These are phyloP conservation scores for Megaustenia siamemsis DNA, from an alignment of 2,888 invertebrate species.

Conservation along the genomic window DNA sequence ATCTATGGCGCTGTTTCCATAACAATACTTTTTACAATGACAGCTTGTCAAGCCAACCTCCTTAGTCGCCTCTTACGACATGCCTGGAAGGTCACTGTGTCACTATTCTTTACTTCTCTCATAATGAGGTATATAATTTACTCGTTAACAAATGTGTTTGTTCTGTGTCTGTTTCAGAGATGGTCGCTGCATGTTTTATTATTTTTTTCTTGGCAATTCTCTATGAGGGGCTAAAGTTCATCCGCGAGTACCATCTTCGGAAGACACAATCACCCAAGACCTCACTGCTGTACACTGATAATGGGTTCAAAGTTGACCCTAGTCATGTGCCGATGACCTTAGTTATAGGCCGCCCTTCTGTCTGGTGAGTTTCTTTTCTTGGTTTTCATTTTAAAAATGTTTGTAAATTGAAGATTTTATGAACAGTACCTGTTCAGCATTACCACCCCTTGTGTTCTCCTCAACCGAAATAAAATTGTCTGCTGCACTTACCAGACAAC, in stretches of 20 bases:
- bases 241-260: slow-evolving; percentile 81
- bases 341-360: background rate
- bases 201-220: slow-evolving; percentile 94
- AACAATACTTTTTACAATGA: background rate
- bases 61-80: background rate
- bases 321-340: slow-evolving; percentile 37
- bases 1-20: background rate
- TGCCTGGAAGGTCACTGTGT: background rate
- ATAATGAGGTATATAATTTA: background rate
- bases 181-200: slow-evolving; percentile 93
- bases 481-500: too few relatives aligned
- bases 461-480: too few relatives aligned
- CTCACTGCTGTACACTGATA: background rate
- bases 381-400: too few relatives aligned
- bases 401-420: too few relatives aligned
- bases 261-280: slow-evolving; percentile 84
- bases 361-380: slow-evolving; percentile 4
- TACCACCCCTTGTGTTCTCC: too few relatives aligned
- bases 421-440: too few relatives aligned
- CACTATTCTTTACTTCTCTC: background rate
- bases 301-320: background rate
- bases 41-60: too few relatives aligned
- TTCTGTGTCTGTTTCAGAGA: slow-evolving; percentile 71
- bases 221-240: slow-evolving; percentile 97
- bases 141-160: background rate